Percentiles rank a stretch among this genome's conserved stretches.
Conservation (phyloP, 2,797 vertebrate species). For the Crossoptilon crossoptilon region DNA sequence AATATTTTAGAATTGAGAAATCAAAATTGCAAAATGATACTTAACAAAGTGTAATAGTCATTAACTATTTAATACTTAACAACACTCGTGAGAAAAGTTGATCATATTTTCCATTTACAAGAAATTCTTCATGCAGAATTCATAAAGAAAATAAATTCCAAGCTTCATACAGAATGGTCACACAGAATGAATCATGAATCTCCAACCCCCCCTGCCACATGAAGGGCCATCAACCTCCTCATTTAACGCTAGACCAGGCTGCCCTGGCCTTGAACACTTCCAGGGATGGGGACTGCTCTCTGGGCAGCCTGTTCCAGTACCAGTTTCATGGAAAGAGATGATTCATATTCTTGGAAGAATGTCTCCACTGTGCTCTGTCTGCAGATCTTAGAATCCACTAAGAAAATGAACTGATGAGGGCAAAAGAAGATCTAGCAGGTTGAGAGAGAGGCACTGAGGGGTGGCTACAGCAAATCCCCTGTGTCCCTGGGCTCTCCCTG, state of each 20-base stretch:
- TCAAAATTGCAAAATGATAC: constrained; percentile 53
- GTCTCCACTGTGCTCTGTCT: neutral
- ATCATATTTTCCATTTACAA: neutral
- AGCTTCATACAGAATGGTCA: neutral
- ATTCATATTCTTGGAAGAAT: neutral
- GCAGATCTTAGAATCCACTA: neutral
- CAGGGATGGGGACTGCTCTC: too few relatives aligned
- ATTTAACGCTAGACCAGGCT: too few relatives aligned
- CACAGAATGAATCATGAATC: too few relatives aligned
- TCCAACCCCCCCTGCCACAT: too few relatives aligned
- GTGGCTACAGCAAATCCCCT: fast-evolving
- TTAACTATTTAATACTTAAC: constrained; percentile 31
- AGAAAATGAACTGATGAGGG: neutral
- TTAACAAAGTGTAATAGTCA: constrained; percentile 9
- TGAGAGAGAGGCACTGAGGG: fast-evolving
- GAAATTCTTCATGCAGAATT: constrained; percentile 1
- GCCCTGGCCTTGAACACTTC: too few relatives aligned
- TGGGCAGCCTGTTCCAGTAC: too few relatives aligned
- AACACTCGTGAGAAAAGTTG: neutral
- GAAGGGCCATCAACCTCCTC: too few relatives aligned
- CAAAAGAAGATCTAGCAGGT: neutral
- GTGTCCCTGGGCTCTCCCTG: neutral
- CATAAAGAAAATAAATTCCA: neutral
- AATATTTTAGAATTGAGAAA: constrained; percentile 45
- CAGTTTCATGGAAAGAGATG: neutral